Conservation (phyloP, 2,888 invertebrate genomes). For the Endomychus coccineus region DNA sequence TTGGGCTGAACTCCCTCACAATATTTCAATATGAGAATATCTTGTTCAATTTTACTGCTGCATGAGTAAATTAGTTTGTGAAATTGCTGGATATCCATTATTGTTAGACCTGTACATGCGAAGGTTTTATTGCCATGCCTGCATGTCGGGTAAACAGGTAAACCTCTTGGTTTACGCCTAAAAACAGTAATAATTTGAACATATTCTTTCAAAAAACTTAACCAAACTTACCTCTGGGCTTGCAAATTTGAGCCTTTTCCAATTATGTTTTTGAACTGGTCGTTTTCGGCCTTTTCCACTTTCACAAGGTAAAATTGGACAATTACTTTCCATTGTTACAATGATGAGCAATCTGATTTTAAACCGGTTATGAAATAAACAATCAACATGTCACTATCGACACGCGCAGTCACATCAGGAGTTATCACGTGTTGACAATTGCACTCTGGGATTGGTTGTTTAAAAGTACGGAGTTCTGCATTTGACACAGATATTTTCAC, state of each 20-base stretch:
- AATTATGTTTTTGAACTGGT: constrained; percentile 9
- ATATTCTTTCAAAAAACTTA: constrained; percentile 7
- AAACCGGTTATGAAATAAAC: constrained; percentile 4
- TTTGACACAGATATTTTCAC: no score
- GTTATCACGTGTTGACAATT: constrained; percentile 6
- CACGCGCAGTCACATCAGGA: constrained; percentile 7
- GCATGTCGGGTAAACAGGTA: constrained; percentile 7
- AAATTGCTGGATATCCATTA: constrained; percentile 7
- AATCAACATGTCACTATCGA: constrained; percentile 6
- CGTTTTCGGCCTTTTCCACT: constrained; percentile 8
- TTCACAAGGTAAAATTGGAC: constrained; percentile 7
- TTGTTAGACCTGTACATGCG: constrained; percentile 5
- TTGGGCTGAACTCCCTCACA: constrained; percentile 8
- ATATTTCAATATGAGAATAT: constrained; percentile 8
- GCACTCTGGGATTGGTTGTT: constrained; percentile 2
- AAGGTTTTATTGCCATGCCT: constrained; percentile 4
- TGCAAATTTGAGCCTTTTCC: constrained; percentile 5
- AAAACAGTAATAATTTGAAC: constrained; percentile 5
- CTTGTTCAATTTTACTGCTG: constrained; percentile 9
- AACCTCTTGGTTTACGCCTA: constrained; percentile 6
- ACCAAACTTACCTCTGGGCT: constrained; percentile 7
- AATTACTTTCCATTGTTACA: constrained; percentile 6
- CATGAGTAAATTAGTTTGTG: constrained; percentile 8
- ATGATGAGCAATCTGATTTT: constrained; percentile 8
- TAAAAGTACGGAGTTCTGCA: constrained; percentile 7